Conservation (phyloP, 2,797 vertebrate genomes). For the Lophotriccus pileatus region DNA sequence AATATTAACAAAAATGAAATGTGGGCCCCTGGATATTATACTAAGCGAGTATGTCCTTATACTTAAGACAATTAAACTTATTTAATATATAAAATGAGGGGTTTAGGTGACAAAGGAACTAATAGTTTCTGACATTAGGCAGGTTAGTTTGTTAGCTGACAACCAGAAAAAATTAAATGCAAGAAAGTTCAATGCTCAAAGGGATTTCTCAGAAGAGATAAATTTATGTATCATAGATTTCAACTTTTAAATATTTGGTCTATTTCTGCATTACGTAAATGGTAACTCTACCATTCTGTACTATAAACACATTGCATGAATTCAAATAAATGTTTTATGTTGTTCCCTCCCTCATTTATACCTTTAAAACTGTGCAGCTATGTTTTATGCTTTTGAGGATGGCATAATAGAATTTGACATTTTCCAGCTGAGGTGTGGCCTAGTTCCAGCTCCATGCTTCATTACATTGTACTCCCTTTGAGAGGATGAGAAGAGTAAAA, state of each 20-base stretch:
- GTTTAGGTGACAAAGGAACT: not conserved
- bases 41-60: not conserved
- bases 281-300: not conserved
- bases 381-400: constrained; percentile 78
- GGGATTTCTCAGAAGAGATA: not conserved
- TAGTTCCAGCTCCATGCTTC: constrained; percentile 79
- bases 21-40: not conserved
- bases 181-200: not conserved
- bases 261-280: not conserved
- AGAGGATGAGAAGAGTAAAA: constrained; percentile 77
- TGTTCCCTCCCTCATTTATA: not conserved
- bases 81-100: not conserved
- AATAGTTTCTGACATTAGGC: not conserved
- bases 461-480: constrained; percentile 75
- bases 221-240: not conserved
- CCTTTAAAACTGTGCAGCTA: constrained; percentile 46
- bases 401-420: constrained; percentile 80
- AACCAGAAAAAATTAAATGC: not conserved
- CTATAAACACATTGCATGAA: not conserved
- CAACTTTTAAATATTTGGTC: not conserved
- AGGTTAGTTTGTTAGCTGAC: not conserved
- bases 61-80: not conserved
- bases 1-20: not conserved
- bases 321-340: constrained; percentile 21
- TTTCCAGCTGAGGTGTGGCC: constrained; percentile 83